Conservation (phyloP, 2,888 invertebrate species). For the Plemyria rubiginata region DNA sequence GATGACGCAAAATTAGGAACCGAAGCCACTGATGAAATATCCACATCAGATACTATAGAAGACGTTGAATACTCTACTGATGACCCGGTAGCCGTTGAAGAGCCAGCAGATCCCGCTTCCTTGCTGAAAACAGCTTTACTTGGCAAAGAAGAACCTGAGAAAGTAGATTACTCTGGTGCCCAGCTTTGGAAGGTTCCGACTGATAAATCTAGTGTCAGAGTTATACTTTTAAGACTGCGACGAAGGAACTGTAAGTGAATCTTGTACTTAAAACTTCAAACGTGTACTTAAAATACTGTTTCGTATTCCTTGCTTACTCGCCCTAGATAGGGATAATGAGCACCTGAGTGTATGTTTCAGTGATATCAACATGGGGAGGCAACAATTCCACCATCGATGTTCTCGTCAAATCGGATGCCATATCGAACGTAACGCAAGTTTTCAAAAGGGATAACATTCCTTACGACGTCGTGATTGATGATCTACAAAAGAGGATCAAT, state of each 20-base stretch:
- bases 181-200: conserved; percentile 90
- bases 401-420: conserved; percentile 87
- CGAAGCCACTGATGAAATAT: conserved; percentile 41
- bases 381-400: conserved; percentile 88
- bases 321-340: conserved; percentile 1
- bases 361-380: conserved; percentile 87
- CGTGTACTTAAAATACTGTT: background rate
- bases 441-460: conserved; percentile 87
- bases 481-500: conserved; percentile 91
- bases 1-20: conserved; percentile 40
- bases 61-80: conserved; percentile 44
- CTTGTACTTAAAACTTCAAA: background rate
- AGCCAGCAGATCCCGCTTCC: conserved; percentile 38
- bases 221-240: conserved; percentile 61
- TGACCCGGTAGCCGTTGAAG: conserved; percentile 37
- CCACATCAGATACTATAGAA: conserved; percentile 39
- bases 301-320: background rate
- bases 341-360: conserved; percentile 63
- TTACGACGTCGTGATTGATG: conserved; percentile 89
- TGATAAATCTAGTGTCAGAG: conserved; percentile 75
- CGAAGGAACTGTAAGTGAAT: conserved; percentile 72
- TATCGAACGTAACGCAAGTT: conserved; percentile 86
- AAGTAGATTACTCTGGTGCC: conserved; percentile 89
- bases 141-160: conserved; percentile 51
- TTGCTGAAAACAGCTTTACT: conserved; percentile 42